Base-by-base conservation (phyloP, 2,888 invertebrate species). In the Melangyna quadrimaculata region DNA sequence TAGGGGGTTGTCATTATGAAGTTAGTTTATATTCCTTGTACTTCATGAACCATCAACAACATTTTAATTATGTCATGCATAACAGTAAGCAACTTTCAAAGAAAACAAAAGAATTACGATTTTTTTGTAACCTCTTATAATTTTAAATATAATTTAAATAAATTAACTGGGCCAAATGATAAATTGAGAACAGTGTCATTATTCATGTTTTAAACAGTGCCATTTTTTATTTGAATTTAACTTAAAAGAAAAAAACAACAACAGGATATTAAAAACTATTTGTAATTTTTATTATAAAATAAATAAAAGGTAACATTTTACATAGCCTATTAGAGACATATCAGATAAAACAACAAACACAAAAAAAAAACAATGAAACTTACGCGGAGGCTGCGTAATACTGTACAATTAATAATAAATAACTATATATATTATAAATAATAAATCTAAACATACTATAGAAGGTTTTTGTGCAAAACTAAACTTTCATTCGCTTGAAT, bases 241-340 rank as follows among this genome's bases (percentile, higher is more conserved):
- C 8, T 40, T 27, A 45, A 40, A 17, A 72, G 19, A 53, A 48
- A 59, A 48, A 43, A 45, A 45, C 9, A 74, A 19, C 17, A 53
- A 19, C 14, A 65, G 7, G 14, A 32, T 29, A 35, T 35, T 35
- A 12, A 59, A 77, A 55, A 74, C 48, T 40, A 63, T 40, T 55
- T 80, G 53, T 80, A 75, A 80, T 72, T 67, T 67, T 67, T 67
- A 67, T 27, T 80, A 77, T 71, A 32, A 72, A 78, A 32, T 27
- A 65, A 74, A 82, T 70, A 59, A 65, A 80, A 86, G 75, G 81
- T 86, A 86, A 81, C 69, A 86, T 86, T 87, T 78, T 87, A 90
- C 88, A 89, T 91, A 91, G 91, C 90, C 91, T 91, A 90, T 91
- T 91, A 91, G 91, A 91, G 90, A 91, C 91, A 91, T 91, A 91